These are phyloP conservation scores for Tupaia tana DNA, from an alignment of 2,113 vertebrate genomes.

Conservation along the genomic window DNA sequence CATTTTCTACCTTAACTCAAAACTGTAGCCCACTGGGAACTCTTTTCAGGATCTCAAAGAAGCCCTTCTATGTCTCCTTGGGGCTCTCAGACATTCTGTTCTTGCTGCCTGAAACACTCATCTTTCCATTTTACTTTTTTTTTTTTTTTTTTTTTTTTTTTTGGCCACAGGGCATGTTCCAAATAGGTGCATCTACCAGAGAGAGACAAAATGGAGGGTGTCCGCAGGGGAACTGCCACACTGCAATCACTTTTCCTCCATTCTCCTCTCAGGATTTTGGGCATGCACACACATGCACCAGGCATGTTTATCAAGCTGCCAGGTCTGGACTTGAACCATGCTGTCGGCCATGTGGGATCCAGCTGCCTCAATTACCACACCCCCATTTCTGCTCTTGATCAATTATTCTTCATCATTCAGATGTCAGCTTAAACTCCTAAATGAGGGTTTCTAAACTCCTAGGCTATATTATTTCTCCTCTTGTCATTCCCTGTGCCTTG, in stretches of 20 bases:
- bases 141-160: too few species aligned
- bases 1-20: not conserved
- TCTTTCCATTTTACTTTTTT: not conserved
- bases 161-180: too few species aligned
- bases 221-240: too few species aligned
- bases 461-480: not conserved
- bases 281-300: too few species aligned
- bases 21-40: not conserved
- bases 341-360: too few species aligned
- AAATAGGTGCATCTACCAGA: too few species aligned
- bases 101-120: not conserved
- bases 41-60: not conserved
- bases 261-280: too few species aligned
- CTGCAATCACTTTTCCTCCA: too few species aligned
- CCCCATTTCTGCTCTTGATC: not conserved
- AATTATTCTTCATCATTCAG: not conserved
- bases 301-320: too few species aligned
- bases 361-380: too few species aligned
- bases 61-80: not conserved
- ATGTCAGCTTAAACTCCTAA: not conserved
- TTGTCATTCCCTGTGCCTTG: not conserved
- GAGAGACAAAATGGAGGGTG: too few species aligned
- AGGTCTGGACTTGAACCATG: too few species aligned
- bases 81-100: not conserved
- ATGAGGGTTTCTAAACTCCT: not conserved